Evolutionary conservation across 2,113 vertebrate species (phyloP), one percentile per base, ranked within the genome.

Genomic region (Carollia perspicillata): DNA sequence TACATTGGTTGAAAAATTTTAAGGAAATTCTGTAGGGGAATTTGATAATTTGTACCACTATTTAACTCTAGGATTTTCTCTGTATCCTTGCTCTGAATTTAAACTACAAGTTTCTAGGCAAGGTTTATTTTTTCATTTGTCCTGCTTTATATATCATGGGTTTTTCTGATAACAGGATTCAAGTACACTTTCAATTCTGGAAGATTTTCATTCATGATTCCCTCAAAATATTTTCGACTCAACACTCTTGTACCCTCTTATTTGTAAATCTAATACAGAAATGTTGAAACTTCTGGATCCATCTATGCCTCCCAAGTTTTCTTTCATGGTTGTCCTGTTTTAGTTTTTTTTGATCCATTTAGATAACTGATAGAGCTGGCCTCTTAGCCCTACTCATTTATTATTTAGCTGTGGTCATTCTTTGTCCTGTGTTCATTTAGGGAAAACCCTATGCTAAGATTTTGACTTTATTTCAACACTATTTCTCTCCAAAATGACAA

Each of bases 251-350:
- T 2, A 88, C 16, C 5, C 5, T 60, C 16, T 83, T 63, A 51
- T 79, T 80, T n/a, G 35, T 12, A 95, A 92, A 72, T 85, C 10
- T 91, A 93, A 47, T 78, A 83, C 44, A 89, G 10, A 90, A 92
- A 92, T 69, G 3, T 20, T 74, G 12, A 30, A 66, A 69, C 4
- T 55, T 81, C 8, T 35, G 37, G 12, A 77, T 79, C 33, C 71
- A 16, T 66, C 1, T 66, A 33, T 86, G 33, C 42, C 7, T 83
- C 23, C 7, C 86, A 47, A 0, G 6, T 72, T 74, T 53, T 83
- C 42, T 66, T 74, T 69, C 14, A 22, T 7, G 23, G 2, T 18
- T 66, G 68, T 93, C 6, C 6, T 37, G 40, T 66, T 53, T 40
- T 55, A 23, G 11, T 14, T 49, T 89, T 42, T n/a, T n/a, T 22